A percentile compares a stretch with the other conserved stretches of the same genome.
These are phyloP conservation scores for Leptodirus hochenwartii DNA, from an alignment of 2,888 invertebrate genomes.

Conservation along the genomic window DNA sequence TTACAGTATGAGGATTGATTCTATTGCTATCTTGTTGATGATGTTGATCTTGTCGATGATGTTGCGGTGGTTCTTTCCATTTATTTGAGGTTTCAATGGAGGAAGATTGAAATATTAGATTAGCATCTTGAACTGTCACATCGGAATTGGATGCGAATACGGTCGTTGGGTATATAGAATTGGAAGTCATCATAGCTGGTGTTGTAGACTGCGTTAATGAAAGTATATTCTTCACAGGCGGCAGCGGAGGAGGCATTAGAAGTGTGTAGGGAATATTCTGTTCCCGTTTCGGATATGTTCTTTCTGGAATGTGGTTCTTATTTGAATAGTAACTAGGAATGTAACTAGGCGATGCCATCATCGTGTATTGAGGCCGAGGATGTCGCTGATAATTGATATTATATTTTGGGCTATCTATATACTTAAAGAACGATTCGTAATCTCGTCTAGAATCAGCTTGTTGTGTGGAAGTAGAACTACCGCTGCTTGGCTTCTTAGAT, in stretches of 20 bases:
- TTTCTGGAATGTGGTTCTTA: constrained; percentile 9
- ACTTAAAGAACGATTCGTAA: constrained; percentile 29
- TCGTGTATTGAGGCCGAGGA: constrained; percentile 22
- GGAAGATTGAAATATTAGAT: background rate
- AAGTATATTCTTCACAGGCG: constrained; percentile 25
- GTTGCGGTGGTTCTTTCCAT: background rate
- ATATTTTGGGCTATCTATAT: constrained; percentile 30
- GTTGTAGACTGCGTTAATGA: constrained; percentile 6
- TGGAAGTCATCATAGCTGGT: constrained; percentile 8
- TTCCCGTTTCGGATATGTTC: constrained; percentile 26
- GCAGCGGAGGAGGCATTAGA: constrained; percentile 48
- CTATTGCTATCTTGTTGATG: too few relatives aligned
- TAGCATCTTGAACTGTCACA: background rate
- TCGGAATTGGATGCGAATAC: constrained; percentile 14
- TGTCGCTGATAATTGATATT: constrained; percentile 23
- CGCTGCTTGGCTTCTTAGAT: constrained; percentile 44
- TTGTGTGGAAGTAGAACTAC: constrained; percentile 17
- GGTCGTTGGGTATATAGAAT: too few relatives aligned
- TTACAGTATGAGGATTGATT: background rate
- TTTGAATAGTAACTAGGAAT: constrained; percentile 17
- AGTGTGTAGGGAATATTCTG: constrained; percentile 41
- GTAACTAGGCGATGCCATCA: constrained; percentile 25
- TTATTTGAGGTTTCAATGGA: background rate
- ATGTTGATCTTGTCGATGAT: background rate
- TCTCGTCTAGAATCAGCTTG: constrained; percentile 23